These are phyloP conservation scores for Nomada flava DNA, from an alignment of 2,888 invertebrate genomes.

Conservation along the genomic window DNA sequence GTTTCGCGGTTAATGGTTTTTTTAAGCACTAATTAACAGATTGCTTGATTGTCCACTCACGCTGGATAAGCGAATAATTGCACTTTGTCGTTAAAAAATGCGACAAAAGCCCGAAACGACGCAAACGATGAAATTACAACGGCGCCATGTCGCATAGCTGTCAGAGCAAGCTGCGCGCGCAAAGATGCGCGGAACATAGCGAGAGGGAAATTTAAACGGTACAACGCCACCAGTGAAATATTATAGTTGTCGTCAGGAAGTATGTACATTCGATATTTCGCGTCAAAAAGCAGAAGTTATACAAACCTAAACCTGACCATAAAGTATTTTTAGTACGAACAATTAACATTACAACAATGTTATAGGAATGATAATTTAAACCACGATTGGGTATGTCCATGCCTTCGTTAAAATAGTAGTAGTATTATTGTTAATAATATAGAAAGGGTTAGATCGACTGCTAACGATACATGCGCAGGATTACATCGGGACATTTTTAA, in stretches of 20 bases:
- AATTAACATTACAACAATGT: no score
- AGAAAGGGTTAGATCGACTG: no score
- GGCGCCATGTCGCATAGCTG: conserved; percentile 55
- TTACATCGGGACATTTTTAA: no score
- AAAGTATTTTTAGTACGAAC: no score
- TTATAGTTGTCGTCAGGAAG: neutral
- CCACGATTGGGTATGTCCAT: no score
- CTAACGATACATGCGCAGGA: no score
- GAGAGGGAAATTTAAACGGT: conserved; percentile 27
- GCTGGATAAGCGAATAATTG: neutral
- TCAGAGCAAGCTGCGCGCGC: conserved; percentile 54
- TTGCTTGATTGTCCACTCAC: neutral
- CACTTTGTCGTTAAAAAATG: conserved; percentile 11
- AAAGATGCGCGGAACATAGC: conserved; percentile 16
- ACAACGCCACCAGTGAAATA: neutral
- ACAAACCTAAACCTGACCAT: neutral
- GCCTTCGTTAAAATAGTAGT: no score
- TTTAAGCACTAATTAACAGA: neutral
- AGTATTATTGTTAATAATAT: no score
- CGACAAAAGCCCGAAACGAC: conserved; percentile 19
- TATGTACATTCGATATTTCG: no score
- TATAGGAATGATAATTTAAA: no score
- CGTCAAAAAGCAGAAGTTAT: neutral
- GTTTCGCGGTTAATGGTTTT: conserved; percentile 6
- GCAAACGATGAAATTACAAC: conserved; percentile 24